Conservation (phyloP, 30 jellyfish, hydroid and myxozoan genomes). For the Chironex yamaguchii region DNA sequence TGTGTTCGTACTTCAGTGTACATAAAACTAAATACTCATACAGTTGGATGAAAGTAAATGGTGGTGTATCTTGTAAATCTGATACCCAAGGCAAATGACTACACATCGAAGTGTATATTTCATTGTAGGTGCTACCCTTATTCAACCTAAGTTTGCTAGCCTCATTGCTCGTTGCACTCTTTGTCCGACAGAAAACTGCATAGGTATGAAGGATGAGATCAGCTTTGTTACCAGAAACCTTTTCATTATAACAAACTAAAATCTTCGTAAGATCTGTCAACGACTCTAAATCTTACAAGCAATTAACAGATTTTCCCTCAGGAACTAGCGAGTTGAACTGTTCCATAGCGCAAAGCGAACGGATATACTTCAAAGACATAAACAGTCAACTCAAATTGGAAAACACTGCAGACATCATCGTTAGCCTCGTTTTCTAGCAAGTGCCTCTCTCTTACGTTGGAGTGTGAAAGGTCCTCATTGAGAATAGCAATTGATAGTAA, state of each 20-base stretch:
- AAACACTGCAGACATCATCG: too few species aligned
- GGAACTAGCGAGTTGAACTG: constrained; percentile 35
- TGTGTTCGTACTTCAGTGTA: too few species aligned
- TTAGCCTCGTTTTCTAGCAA: too few species aligned
- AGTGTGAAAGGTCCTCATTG: too few species aligned
- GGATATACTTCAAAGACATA: too few species aligned
- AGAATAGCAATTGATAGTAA: too few species aligned
- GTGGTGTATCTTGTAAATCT: constrained; percentile 11
- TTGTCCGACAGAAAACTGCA: constrained; percentile 30
- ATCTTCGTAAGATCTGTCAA: constrained; percentile 22
- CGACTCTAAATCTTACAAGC: neutral
- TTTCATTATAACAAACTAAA: constrained; percentile 19
- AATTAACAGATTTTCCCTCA: constrained; percentile 22
- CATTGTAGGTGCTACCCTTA: constrained; percentile 1
- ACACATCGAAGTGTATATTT: constrained; percentile 2
- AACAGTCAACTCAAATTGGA: too few species aligned
- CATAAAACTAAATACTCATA: constrained; percentile 9
- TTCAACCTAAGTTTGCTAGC: too few species aligned
- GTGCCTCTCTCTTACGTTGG: too few species aligned
- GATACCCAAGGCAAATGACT: constrained; percentile 15
- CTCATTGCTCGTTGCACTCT: too few species aligned
- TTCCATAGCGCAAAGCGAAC: too few species aligned
- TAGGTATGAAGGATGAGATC: constrained; percentile 54
- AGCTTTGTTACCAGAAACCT: constrained; percentile 42
- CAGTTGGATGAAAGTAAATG: constrained; percentile 23